Percentiles rank a stretch among this genome's conserved stretches.
Evolutionary conservation across 2,113 vertebrate genomes (phyloP).

Genomic region (Onychostoma macrolepis): DNA sequence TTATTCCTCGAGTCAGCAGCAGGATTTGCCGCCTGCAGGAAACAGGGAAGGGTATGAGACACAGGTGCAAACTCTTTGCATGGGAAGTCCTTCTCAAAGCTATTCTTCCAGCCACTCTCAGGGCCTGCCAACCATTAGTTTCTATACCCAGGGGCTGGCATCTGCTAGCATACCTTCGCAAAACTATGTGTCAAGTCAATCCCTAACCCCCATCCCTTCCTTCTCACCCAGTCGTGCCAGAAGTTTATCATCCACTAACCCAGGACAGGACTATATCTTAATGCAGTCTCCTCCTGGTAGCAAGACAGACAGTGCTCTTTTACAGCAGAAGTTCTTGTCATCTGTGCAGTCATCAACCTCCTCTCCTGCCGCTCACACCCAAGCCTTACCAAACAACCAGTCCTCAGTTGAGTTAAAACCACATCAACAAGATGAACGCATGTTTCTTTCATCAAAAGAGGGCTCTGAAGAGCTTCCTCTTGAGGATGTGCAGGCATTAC

Average conservation of each 20-base stretch:
- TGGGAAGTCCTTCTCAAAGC: slow-evolving; percentile 86
- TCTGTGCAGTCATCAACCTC: slow-evolving; percentile 82
- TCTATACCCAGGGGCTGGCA: slow-evolving; percentile 86
- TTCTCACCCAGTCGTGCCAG: slow-evolving; percentile 83
- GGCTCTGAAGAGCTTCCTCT: slow-evolving; percentile 82
- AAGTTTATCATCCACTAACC: slow-evolving; percentile 80
- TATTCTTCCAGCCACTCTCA: slow-evolving; percentile 91
- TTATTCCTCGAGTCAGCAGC: slow-evolving; percentile 84
- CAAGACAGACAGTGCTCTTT: slow-evolving; percentile 81
- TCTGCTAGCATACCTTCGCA: slow-evolving; percentile 84
- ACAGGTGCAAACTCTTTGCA: slow-evolving; percentile 86
- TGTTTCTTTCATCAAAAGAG: slow-evolving; percentile 80
- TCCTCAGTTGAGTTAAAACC: slow-evolving; percentile 83
- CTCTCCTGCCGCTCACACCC: slow-evolving; percentile 79
- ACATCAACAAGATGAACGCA: slow-evolving; percentile 84
- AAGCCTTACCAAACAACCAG: slow-evolving; percentile 83
- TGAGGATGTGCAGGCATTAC: slow-evolving; percentile 87
- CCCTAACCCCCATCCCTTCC: slow-evolving; percentile 82
- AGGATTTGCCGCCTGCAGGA: slow-evolving; percentile 77
- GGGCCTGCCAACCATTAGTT: slow-evolving; percentile 87
- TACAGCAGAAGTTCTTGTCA: slow-evolving; percentile 87
- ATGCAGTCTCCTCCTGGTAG: slow-evolving; percentile 83
- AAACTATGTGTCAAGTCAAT: slow-evolving; percentile 86
- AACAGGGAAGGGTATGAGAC: slow-evolving; percentile 84
- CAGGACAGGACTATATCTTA: slow-evolving; percentile 84